Percentiles rank a stretch among this genome's conserved stretches.
phyloP scores from a whole-genome alignment of 2,797 vertebrate species.

The Dipus sagitta region DNA sequence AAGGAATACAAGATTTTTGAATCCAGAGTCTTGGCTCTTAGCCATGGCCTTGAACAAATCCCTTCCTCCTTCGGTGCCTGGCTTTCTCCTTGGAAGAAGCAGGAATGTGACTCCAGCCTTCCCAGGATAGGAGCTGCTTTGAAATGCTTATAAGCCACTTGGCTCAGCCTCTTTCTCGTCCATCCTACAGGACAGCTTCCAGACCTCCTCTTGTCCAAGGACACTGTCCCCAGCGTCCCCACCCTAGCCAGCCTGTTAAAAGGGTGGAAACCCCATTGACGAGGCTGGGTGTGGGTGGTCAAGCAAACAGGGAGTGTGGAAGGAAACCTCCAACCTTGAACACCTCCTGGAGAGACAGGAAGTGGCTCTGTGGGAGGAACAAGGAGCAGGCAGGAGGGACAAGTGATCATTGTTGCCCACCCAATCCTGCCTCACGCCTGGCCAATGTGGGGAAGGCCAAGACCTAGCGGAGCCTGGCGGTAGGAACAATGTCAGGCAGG shows the following conservation, averaged over 20 bases:
- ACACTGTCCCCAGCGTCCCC: neutral
- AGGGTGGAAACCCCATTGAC: neutral
- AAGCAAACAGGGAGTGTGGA: neutral
- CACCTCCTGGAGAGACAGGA: constrained; percentile 31
- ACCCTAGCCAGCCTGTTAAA: neutral
- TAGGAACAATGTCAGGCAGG: constrained; percentile 81
- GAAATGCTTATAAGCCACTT: neutral
- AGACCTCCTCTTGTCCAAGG: neutral
- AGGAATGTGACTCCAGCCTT: neutral
- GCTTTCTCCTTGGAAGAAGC: neutral
- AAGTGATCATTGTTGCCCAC: neutral
- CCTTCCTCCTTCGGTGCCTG: neutral
- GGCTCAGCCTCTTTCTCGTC: neutral
- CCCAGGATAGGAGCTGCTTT: neutral
- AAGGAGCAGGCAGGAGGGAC: neutral
- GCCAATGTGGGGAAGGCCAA: constrained; percentile 59
- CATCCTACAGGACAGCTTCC: neutral
- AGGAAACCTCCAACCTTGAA: constrained; percentile 37
- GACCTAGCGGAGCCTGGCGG: constrained; percentile 73
- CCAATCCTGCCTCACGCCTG: neutral
- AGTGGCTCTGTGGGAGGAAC: constrained; percentile 3
- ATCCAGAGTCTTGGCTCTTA: neutral
- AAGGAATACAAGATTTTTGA: neutral
- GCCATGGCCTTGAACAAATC: constrained; percentile 1
- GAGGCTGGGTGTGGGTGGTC: neutral